Percentiles rank a stretch among this genome's conserved stretches.
These are phyloP conservation scores for Maniola jurtina DNA, from an alignment of 1,140 invertebrate genomes.

Conservation along the genomic window DNA sequence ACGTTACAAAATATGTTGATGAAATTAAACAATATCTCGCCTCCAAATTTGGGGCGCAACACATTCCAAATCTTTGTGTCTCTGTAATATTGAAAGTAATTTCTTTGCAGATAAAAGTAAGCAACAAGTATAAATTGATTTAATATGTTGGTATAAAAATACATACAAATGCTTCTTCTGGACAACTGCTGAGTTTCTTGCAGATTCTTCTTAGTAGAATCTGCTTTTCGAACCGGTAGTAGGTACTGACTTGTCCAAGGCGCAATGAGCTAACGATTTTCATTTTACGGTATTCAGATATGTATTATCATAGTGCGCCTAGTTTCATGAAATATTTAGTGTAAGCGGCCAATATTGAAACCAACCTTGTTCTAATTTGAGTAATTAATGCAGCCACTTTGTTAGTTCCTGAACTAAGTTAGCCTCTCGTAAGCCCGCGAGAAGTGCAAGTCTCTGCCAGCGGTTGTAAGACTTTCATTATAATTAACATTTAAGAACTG, in stretches of 20 bases:
- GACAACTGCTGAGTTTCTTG: no score
- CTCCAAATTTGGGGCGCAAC: slow-evolving; percentile 22
- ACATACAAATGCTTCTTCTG: no score
- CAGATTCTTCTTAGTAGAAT: no score
- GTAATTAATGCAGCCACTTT: slow-evolving; percentile 42
- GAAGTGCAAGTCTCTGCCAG: slow-evolving; percentile 35
- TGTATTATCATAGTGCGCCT: neutral
- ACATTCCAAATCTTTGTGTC: neutral
- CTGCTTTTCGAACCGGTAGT: no score
- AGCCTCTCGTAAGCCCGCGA: slow-evolving; percentile 33
- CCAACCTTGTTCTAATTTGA: slow-evolving; percentile 38
- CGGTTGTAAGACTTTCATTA: slow-evolving; percentile 32
- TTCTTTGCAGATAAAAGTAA: neutral
- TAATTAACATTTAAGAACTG: slow-evolving; percentile 30
- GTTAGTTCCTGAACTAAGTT: slow-evolving; percentile 44
- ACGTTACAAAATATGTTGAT: slow-evolving; percentile 30
- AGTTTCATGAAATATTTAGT: slow-evolving; percentile 31
- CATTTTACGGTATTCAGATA: neutral
- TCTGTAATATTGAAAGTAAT: neutral
- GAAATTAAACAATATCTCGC: slow-evolving; percentile 32
- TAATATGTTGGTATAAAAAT: no score
- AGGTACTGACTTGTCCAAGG: no score
- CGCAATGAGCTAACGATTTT: no score
- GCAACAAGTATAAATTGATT: no score
- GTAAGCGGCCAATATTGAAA: slow-evolving; percentile 38